Conservation (phyloP, 1,140 invertebrate species). For the Agrypnia vestita region DNA sequence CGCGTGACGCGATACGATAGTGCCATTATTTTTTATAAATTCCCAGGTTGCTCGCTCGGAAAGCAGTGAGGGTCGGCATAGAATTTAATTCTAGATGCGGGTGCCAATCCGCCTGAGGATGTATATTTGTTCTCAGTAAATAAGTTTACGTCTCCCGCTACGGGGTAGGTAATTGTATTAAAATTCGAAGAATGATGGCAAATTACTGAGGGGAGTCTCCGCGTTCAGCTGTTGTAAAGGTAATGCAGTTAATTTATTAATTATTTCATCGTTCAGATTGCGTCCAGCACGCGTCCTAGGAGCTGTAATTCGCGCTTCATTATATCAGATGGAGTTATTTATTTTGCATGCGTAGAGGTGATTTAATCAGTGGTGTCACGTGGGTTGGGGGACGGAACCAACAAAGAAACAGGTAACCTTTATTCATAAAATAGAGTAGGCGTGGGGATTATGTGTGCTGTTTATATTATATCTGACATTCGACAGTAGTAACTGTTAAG, state of each 20-base stretch:
- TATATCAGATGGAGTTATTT: conserved; percentile 8
- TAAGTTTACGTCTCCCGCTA: conserved; percentile 45
- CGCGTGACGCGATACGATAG: no score
- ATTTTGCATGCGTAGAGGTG: not conserved
- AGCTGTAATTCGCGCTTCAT: not conserved
- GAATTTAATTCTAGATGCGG: conserved; percentile 44
- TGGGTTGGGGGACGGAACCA: no score
- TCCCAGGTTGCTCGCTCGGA: not conserved
- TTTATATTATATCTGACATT: no score
- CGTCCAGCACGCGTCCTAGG: not conserved
- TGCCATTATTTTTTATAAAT: not conserved
- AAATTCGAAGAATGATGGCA: conserved; percentile 46
- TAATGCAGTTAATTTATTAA: conserved; percentile 48
- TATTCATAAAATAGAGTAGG: no score
- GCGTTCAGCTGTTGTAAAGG: not conserved
- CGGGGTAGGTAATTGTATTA: conserved; percentile 43
- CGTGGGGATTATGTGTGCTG: no score
- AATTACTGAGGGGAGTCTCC: conserved; percentile 21
- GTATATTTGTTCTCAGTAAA: conserved; percentile 46
- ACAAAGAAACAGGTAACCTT: no score
- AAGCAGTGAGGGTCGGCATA: no score
- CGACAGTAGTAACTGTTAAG: no score
- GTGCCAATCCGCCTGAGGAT: conserved; percentile 44
- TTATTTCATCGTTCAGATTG: conserved; percentile 30
- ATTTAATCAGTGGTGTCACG: not conserved